phyloP scores from a whole-genome alignment of 2,113 vertebrate genomes.

The Panthera tigris region DNA sequence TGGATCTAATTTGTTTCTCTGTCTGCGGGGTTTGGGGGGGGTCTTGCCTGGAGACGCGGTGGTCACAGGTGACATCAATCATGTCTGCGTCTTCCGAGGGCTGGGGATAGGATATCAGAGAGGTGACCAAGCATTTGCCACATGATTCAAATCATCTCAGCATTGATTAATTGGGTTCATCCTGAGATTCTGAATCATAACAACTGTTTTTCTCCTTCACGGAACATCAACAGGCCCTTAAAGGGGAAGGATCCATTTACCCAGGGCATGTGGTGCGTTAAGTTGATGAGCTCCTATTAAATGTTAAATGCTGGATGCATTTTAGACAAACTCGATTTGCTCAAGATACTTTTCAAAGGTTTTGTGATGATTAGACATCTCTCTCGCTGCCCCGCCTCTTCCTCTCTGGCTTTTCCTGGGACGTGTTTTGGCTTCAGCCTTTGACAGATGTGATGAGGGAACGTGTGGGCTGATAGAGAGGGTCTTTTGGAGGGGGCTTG shows the following conservation, averaged over 20 bases:
- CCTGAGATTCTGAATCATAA: constrained; percentile 87
- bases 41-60: constrained; percentile 80
- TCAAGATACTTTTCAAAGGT: constrained; percentile 82
- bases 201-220: constrained; percentile 89
- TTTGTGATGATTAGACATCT: constrained; percentile 79
- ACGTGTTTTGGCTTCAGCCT: constrained; percentile 71
- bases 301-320: constrained; percentile 83
- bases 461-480: not conserved
- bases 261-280: constrained; percentile 81
- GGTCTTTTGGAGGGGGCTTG: not conserved
- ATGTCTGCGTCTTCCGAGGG: constrained; percentile 81
- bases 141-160: constrained; percentile 89
- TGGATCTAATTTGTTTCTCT: constrained; percentile 91
- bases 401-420: constrained; percentile 70
- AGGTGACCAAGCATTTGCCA: constrained; percentile 88
- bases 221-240: constrained; percentile 84
- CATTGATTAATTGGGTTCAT: constrained; percentile 90
- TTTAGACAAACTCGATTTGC: constrained; percentile 88
- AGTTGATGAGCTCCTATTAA: constrained; percentile 84
- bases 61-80: constrained; percentile 87
- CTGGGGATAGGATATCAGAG: constrained; percentile 88
- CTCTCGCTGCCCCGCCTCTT: constrained; percentile 74
- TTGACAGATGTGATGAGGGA: constrained; percentile 67
- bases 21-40: constrained; percentile 83
- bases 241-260: constrained; percentile 86